Base-by-base conservation (phyloP, 2,113 vertebrate species). In the Penelope pileata region DNA sequence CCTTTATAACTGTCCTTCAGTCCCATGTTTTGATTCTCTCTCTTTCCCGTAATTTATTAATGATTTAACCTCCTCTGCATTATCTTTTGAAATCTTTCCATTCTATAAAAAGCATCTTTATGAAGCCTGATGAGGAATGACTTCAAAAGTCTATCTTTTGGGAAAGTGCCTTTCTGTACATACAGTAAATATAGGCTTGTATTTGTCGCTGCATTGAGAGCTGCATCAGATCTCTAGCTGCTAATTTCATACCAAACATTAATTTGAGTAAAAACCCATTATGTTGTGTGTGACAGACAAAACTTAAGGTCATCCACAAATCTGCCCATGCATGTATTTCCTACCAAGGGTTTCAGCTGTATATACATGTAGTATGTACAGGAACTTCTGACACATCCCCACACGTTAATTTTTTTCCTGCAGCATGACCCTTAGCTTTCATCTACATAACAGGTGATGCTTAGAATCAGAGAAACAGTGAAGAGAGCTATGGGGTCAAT, bases 31-130 rank as follows among this genome's bases (percentile, higher is more conserved):
- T 95, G 68, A 76, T 94, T 91, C 42, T 83, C 67, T 90, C 83
- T 92, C 90, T 63, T 90, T 64, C 92, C 95, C 68, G 68, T 97
- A 83, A 98, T 97, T 97, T 97, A 98, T 97, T 98, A 97, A 97
- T 97, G 96, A 26, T 8, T 77, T 95, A 54, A 53, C 87, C 75
- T 92, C 85, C 80, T 95, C 94, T 95, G 85, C 95, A 89, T 96
- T 96, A 90, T 74, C 92, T 90, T 96, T 86, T 75, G 24, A 84
- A 91, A 68, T 74, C 23, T n/a, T 94, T 83, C 51, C 58, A 30
- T 96, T 90, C 76, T 67, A 21, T 81, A 64, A 87, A 78, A 79
- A 51, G 56, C 53, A 4, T 67, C 66, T 51, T 75, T 88, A 56
- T 17, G 50, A 80, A 79, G 68, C 42, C 24, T 82, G 51, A 42